phyloP scores from a whole-genome alignment of 2,888 invertebrate genomes.

The Seira musarum region DNA sequence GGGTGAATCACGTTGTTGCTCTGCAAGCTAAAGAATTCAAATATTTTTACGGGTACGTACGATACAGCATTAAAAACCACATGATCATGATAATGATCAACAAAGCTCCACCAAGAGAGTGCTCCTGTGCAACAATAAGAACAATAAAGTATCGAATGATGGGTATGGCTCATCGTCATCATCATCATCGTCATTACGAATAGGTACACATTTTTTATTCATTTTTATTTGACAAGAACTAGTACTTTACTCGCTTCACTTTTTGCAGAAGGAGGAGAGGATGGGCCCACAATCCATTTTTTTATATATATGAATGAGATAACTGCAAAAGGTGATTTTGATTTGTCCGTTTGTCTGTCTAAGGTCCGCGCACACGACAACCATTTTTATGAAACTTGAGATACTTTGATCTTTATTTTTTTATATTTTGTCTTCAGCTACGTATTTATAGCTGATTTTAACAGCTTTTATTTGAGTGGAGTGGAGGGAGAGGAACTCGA shows the following conservation, averaged over 20 bases:
- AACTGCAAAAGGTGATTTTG: constrained; percentile 28
- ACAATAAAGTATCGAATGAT: constrained; percentile 44
- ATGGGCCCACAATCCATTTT: constrained; percentile 47
- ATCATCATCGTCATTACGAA: constrained; percentile 25
- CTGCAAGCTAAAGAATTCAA: not conserved
- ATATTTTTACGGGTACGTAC: not conserved
- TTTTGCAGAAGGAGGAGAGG: constrained; percentile 44
- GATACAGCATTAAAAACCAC: constrained; percentile 48
- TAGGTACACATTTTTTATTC: constrained; percentile 14
- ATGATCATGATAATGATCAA: constrained; percentile 27
- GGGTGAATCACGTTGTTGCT: constrained; percentile 50
- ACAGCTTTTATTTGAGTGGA: too few species aligned
- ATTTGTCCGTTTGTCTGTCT: constrained; percentile 11
- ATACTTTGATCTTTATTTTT: too few species aligned
- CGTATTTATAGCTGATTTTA: too few species aligned
- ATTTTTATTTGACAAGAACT: constrained; percentile 46
- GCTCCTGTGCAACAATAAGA: constrained; percentile 37
- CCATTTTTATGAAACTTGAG: too few species aligned
- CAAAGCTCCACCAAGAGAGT: not conserved
- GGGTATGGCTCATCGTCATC: constrained; percentile 45
- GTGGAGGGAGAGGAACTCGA: not conserved
- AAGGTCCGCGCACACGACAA: too few species aligned
- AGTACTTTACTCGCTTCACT: constrained; percentile 32
- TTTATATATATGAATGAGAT: constrained; percentile 33
- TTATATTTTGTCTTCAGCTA: too few species aligned